Evolutionary conservation across 2,797 vertebrate genomes (phyloP).

Genomic region (Typhlichthys eigenmanni): DNA sequence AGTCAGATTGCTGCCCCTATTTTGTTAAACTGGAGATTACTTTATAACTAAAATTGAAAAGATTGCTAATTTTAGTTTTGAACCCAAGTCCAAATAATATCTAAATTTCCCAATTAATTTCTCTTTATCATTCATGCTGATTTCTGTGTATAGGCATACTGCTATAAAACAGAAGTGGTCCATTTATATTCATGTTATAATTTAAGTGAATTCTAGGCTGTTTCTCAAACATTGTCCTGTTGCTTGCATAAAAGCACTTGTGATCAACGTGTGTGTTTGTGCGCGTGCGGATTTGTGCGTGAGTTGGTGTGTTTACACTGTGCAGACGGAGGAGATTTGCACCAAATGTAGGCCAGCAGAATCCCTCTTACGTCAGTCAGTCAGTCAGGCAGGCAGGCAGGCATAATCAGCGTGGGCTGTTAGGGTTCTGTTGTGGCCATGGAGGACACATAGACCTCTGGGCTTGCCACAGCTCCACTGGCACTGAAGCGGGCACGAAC

Average conservation of each 20-base stretch:
- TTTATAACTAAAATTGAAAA: constrained; percentile 2
- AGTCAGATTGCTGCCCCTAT: constrained; percentile 38
- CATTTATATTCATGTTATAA: background rate
- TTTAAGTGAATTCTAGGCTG: background rate
- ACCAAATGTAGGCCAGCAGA: constrained; percentile 93
- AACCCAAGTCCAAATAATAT: no score
- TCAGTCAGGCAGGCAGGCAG: constrained; percentile 65
- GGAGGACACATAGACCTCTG: constrained; percentile 64
- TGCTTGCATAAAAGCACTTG: background rate
- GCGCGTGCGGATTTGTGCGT: constrained; percentile 15
- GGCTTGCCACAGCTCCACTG: constrained; percentile 53
- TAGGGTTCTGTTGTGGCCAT: constrained; percentile 70
- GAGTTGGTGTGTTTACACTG: constrained; percentile 55
- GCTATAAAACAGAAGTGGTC: no score
- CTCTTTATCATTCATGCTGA: background rate
- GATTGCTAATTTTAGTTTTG: background rate
- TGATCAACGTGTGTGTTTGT: constrained; percentile 6
- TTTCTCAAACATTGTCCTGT: background rate
- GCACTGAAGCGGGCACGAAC: constrained; percentile 56
- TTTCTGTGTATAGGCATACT: background rate
- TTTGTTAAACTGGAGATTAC: constrained; percentile 39
- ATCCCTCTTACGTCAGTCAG: constrained; percentile 91
- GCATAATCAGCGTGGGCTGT: constrained; percentile 77
- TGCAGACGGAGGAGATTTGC: constrained; percentile 85
- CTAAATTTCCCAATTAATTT: background rate